Evolutionary conservation across 2,113 vertebrate species (phyloP).

Genomic region (Trichomycterus rosablanca): DNA sequence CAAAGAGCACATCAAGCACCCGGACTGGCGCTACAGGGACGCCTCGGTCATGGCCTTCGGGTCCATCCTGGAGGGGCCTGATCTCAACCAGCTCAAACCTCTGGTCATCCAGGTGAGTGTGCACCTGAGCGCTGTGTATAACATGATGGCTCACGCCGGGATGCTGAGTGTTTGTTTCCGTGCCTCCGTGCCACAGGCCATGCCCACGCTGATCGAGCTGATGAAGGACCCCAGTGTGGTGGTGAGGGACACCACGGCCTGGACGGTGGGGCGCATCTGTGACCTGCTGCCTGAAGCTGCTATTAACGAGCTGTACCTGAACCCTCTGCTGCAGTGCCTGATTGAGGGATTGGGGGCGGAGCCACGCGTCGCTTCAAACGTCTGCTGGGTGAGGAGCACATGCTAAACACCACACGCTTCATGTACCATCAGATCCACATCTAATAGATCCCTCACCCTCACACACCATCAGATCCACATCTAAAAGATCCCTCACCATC

Average conservation of each 20-base stretch:
- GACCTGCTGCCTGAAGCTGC: slow-evolving; percentile 94
- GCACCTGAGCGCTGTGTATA: too few relatives aligned
- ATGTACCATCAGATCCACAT: too few relatives aligned
- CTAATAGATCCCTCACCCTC: too few relatives aligned
- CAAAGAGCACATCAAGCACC: slow-evolving; percentile 93
- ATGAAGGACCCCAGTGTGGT: slow-evolving; percentile 98
- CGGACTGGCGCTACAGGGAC: slow-evolving; percentile 92
- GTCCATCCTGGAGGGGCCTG: slow-evolving; percentile 92
- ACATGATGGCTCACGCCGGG: too few relatives aligned
- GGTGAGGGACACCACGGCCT: slow-evolving; percentile 94
- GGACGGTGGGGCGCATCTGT: slow-evolving; percentile 95
- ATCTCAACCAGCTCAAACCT: slow-evolving; percentile 93
- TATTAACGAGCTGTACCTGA: slow-evolving; percentile 92
- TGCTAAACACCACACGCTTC: too few relatives aligned
- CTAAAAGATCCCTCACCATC: too few relatives aligned
- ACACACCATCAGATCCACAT: too few relatives aligned
- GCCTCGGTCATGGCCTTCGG: slow-evolving; percentile 97
- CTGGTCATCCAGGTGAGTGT: slow-evolving; percentile 95
- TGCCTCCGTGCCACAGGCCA: slow-evolving; percentile 66
- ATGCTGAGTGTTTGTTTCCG: too few relatives aligned
- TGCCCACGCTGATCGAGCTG: slow-evolving; percentile 93
- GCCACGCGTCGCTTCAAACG: slow-evolving; percentile 92
- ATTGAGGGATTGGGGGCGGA: slow-evolving; percentile 94
- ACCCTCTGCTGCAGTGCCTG: slow-evolving; percentile 89
- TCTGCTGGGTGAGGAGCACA: slow-evolving; percentile 92